Conservation (phyloP, 2,113 vertebrate genomes). For the Urocolius indicus region DNA sequence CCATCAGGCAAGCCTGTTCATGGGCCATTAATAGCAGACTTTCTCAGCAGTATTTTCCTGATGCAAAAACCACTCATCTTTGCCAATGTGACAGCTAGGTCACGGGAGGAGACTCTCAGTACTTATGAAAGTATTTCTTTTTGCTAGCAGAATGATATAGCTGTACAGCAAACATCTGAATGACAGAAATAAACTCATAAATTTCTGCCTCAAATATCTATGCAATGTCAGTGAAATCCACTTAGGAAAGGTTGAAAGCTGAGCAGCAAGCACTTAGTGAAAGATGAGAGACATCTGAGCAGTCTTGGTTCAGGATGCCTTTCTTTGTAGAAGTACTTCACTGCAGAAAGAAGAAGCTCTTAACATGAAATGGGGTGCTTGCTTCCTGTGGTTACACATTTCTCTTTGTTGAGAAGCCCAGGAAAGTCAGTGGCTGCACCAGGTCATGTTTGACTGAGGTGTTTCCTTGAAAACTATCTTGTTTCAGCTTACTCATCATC, state of each 20-base stretch:
- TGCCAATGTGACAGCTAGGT: background rate
- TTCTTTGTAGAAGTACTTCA: background rate
- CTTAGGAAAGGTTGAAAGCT: background rate
- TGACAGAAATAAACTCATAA: background rate
- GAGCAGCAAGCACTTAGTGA: background rate
- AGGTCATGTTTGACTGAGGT: constrained; percentile 47
- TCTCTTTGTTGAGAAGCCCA: constrained; percentile 61
- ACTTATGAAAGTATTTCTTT: background rate
- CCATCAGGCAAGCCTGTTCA: background rate
- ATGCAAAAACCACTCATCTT: background rate
- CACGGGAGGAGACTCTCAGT: background rate
- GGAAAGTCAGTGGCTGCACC: constrained; percentile 41
- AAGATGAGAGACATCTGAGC: background rate
- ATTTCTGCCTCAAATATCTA: background rate
- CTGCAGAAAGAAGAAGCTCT: constrained; percentile 18
- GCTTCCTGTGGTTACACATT: constrained; percentile 67
- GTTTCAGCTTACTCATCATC: constrained; percentile 67
- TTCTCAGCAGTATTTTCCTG: background rate
- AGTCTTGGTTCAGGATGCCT: background rate
- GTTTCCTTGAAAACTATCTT: constrained; percentile 69
- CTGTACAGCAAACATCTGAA: background rate
- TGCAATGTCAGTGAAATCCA: background rate
- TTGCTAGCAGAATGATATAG: background rate
- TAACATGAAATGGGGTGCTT: constrained; percentile 58
- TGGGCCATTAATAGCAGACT: rapidly evolving